These are phyloP conservation scores for Leucophenga maculata DNA, from an alignment of 2,888 invertebrate species.

Conservation along the genomic window DNA sequence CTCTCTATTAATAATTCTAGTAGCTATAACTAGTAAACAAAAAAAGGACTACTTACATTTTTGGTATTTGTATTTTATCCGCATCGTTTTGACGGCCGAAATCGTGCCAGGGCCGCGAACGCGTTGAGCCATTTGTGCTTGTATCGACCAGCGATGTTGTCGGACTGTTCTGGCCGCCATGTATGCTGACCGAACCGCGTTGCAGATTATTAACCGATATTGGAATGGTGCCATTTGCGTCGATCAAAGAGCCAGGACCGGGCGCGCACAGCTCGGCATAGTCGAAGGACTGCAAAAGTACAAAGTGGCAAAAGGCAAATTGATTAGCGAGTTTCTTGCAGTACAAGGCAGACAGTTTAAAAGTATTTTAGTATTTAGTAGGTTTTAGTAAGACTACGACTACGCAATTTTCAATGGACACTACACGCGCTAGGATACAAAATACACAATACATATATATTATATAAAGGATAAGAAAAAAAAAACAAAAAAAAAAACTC, in stretches of 20 bases:
- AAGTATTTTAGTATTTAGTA: background rate
- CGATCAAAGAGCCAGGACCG: slow-evolving; percentile 75
- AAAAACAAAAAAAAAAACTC: background rate
- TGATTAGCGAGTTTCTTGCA: background rate
- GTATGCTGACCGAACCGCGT: slow-evolving; percentile 73
- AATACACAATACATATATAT: background rate
- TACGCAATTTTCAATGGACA: slow-evolving; percentile 38
- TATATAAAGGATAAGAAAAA: slow-evolving; percentile 14
- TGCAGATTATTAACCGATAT: slow-evolving; percentile 74
- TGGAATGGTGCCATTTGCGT: slow-evolving; percentile 75
- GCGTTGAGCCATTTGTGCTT: slow-evolving; percentile 77
- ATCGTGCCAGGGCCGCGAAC: slow-evolving; percentile 93
- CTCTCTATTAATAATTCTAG: background rate
- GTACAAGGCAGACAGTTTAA: background rate
- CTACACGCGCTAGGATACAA: slow-evolving; percentile 35
- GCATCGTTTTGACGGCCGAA: slow-evolving; percentile 94
- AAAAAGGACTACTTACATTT: slow-evolving; percentile 84
- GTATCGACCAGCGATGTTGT: slow-evolving; percentile 75
- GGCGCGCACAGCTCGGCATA: slow-evolving; percentile 90
- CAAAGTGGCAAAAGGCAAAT: background rate
- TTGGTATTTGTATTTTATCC: slow-evolving; percentile 97
- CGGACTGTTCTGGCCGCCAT: slow-evolving; percentile 72
- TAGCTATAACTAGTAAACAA: background rate
- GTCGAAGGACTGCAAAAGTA: slow-evolving; percentile 84
- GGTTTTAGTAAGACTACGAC: background rate